Conservation (phyloP, 2,888 invertebrate species). For the Phytoseiulus persimilis region DNA sequence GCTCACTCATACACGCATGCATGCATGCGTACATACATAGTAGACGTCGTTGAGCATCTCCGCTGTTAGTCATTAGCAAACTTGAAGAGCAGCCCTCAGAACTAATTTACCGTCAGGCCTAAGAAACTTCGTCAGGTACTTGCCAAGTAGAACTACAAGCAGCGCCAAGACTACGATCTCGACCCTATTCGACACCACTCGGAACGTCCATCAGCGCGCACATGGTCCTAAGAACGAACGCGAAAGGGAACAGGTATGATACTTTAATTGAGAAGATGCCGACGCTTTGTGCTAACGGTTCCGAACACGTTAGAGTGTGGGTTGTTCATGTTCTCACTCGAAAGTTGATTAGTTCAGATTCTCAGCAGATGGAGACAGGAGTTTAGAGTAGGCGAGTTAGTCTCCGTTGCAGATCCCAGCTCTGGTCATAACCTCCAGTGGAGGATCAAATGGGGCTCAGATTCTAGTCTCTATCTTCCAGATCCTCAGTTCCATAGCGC, state of each 20-base stretch:
- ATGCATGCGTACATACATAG: background rate
- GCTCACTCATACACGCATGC: background rate
- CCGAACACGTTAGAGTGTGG: background rate
- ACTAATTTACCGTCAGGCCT: background rate
- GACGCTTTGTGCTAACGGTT: background rate
- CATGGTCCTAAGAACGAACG: background rate
- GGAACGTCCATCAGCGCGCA: background rate
- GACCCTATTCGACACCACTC: background rate
- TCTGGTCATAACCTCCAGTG: too few species aligned
- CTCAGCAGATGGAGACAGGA: background rate
- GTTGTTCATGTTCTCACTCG: too few species aligned
- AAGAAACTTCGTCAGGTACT: background rate
- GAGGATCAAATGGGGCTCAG: too few species aligned
- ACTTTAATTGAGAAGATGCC: background rate
- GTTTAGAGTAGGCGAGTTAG: too few species aligned
- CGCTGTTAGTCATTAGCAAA: background rate
- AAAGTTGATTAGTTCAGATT: background rate
- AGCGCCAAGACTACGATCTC: background rate
- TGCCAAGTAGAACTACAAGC: background rate
- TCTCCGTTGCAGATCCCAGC: too few species aligned
- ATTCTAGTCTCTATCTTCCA: too few species aligned
- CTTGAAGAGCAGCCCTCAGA: background rate
- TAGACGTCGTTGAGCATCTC: background rate
- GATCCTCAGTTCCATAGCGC: too few species aligned
- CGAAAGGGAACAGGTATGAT: background rate